Base-by-base conservation (phyloP, 2,113 vertebrate genomes). In the Collichthys lucidus region DNA sequence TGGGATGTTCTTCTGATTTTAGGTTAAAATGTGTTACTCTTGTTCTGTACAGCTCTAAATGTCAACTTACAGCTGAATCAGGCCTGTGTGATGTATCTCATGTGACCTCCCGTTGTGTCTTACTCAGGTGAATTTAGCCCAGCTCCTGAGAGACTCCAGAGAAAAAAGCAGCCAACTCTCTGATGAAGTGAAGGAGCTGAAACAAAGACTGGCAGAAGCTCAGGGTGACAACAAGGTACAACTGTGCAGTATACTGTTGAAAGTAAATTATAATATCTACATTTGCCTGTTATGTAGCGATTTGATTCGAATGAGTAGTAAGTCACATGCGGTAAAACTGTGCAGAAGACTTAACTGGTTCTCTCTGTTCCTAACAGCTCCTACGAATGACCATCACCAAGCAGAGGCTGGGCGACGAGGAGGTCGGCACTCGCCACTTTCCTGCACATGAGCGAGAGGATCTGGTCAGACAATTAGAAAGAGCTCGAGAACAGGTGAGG, bases 141-240 rank as follows among this genome's bases (percentile, higher is more conserved):
- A 99, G n/a, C 94, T 99, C 14, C 82, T 99, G 81, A 96, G 95
- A 86, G 96, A 99, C 69, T 96, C 97, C 80, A 96, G 96, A 90
- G 96, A 98, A 86, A 95, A 89, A 92, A 96, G 94, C 92, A 95
- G 95, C 83, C 95, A 96, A 73, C 95, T 98, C 67, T 95, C 94
- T 87, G 97, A 98, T 83, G 98, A 99, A 89, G 94, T 97, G 74
- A 97, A 97, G 90, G 97, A 99, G 86, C 95, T 99, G 88, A 97
- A 96, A 1, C 98, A 98, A 86, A 96, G 97, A 74, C 93, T 99
- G 68, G 94, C 93, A 52, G 98, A 99, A 93, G 96, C 97, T 61
- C 96, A 98, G 92, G 98, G 98, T 0, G 98, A 99, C 83, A 99
- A 99, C 93, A 99, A 99, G 98, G 98, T 99, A 95, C 3, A 3